Evolutionary conservation across 2,113 vertebrate species (phyloP).

Genomic region (Acinonyx jubatus): DNA sequence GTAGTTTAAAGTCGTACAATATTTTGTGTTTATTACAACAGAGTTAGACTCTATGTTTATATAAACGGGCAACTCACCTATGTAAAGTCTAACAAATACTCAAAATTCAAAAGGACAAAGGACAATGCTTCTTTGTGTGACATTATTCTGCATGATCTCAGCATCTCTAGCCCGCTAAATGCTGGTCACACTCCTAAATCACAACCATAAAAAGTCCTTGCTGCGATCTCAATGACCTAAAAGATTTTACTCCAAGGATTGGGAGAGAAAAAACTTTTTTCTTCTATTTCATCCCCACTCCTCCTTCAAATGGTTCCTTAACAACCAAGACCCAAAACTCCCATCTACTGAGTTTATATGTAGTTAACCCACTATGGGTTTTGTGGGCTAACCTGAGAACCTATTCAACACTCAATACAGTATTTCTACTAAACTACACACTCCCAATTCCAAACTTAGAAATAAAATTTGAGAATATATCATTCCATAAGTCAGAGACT

Average conservation of each 20-base stretch:
- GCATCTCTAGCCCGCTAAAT: background rate
- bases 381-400: background rate
- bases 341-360: background rate
- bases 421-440: background rate
- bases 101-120: background rate
- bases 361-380: background rate
- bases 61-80: conserved; percentile 23
- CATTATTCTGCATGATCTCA: background rate
- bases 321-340: background rate
- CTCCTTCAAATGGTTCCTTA: background rate
- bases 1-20: background rate
- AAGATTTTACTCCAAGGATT: background rate
- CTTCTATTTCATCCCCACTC: background rate
- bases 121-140: background rate
- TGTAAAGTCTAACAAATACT: background rate
- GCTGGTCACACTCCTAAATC: background rate
- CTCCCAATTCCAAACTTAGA: conserved; percentile 25
- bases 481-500: background rate
- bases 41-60: background rate
- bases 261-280: background rate
- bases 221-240: background rate
- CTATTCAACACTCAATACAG: background rate
- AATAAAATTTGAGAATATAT: background rate
- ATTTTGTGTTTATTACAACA: conserved; percentile 34
- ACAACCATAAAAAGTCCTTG: background rate